Conservation (phyloP, 2,888 invertebrate genomes). For the Ophion ventricosus region DNA sequence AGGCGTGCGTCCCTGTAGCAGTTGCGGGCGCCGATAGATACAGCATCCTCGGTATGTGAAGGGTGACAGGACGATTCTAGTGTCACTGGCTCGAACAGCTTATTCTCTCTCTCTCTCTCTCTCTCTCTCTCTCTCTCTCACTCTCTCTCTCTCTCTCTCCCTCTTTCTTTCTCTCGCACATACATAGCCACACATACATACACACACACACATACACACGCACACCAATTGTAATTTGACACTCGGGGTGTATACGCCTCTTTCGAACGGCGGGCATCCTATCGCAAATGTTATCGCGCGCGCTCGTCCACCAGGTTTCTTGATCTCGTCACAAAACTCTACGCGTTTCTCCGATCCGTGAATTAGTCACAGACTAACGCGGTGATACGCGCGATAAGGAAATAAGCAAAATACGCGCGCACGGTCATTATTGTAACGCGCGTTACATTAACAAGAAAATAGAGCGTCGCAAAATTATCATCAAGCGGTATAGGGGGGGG, state of each 20-base stretch:
- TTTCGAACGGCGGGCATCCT: conserved; percentile 73
- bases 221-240: conserved; percentile 79
- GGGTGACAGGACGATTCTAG: conserved; percentile 78
- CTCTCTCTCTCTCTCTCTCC: conserved; percentile 13
- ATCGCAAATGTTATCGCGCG: conserved; percentile 61
- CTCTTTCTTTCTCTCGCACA: conserved; percentile 9
- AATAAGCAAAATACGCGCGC: conserved; percentile 63
- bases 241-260: conserved; percentile 79
- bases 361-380: conserved; percentile 74
- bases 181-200: not conserved
- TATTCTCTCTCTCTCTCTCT: conserved; percentile 13
- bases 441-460: conserved; percentile 30
- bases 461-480: conserved; percentile 62
- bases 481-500: conserved; percentile 5
- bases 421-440: conserved; percentile 31
- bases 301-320: conserved; percentile 55
- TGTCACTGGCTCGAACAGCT: conserved; percentile 76
- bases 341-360: conserved; percentile 41
- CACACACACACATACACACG: too few species aligned
- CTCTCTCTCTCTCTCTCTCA: conserved; percentile 20
- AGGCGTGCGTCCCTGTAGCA: conserved; percentile 48
- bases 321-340: conserved; percentile 39
- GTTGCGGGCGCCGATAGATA: conserved; percentile 34
- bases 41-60: conserved; percentile 63
- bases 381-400: conserved; percentile 70